A percentile compares a stretch with the other conserved stretches of the same genome.
Evolutionary conservation across 2,888 invertebrate genomes (phyloP).

Genomic region (Melieria picta): DNA sequence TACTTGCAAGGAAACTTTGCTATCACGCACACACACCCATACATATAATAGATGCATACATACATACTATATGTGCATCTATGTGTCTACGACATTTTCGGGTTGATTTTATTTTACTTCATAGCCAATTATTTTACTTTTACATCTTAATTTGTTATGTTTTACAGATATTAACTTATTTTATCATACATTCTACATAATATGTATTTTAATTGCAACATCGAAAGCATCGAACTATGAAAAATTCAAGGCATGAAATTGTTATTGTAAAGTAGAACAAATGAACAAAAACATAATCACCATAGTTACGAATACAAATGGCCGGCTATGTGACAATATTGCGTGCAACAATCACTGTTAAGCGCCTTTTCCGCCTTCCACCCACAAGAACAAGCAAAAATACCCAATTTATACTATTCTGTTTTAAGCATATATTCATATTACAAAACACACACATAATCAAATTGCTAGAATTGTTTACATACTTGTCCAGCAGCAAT

Average conservation of each 20-base stretch:
- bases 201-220: constrained; percentile 29
- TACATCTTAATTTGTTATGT: constrained; percentile 54
- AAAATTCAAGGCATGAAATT: constrained; percentile 22
- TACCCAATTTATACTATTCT: too few relatives aligned
- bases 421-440: too few relatives aligned
- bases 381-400: too few relatives aligned
- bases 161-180: constrained; percentile 61
- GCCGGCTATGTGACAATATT: constrained; percentile 50
- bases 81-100: constrained; percentile 14
- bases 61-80: constrained; percentile 13
- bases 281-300: constrained; percentile 11
- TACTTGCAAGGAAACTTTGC: not conserved
- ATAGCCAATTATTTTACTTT: constrained; percentile 55
- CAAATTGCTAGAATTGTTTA: too few relatives aligned
- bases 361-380: too few relatives aligned
- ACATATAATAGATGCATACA: constrained; percentile 14
- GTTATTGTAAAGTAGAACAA: constrained; percentile 6
- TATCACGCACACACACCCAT: not conserved
- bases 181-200: constrained; percentile 47
- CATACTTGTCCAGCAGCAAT: too few relatives aligned
- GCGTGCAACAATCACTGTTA: not conserved
- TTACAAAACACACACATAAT: too few relatives aligned
- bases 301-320: constrained; percentile 35
- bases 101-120: constrained; percentile 32
- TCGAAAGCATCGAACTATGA: constrained; percentile 16